Percentiles rank a stretch among this genome's conserved stretches.
These are phyloP conservation scores for Crotalus helleri DNA, from an alignment of 2,113 vertebrate genomes.

Conservation along the genomic window DNA sequence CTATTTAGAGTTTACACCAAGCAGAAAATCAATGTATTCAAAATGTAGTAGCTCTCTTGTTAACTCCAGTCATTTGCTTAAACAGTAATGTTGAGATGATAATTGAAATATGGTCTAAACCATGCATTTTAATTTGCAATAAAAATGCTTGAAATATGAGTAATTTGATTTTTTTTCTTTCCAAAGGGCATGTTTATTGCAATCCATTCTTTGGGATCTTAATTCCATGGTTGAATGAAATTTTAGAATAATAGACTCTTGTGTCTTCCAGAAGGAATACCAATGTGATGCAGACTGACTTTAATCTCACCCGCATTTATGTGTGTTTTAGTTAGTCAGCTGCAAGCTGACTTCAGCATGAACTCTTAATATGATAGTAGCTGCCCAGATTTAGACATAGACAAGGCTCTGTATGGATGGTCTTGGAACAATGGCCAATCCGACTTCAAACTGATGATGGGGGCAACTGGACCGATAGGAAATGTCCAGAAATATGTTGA, in stretches of 20 bases:
- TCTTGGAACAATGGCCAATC: neutral
- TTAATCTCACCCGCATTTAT: neutral
- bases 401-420: neutral
- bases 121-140: conserved; percentile 74
- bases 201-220: conserved; percentile 38
- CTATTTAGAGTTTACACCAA: conserved; percentile 79
- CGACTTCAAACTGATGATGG: neutral
- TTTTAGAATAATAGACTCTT: conserved; percentile 48
- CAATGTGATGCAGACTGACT: conserved; percentile 28
- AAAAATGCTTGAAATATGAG: conserved; percentile 69
- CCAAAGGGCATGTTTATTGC: conserved; percentile 60
- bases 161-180: conserved; percentile 59
- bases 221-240: conserved; percentile 41
- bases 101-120: conserved; percentile 77
- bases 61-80: conserved; percentile 78
- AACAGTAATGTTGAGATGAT: conserved; percentile 76
- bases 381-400: neutral
- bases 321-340: neutral
- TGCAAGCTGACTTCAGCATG: neutral
- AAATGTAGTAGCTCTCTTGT: conserved; percentile 76
- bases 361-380: too few species aligned
- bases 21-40: conserved; percentile 80
- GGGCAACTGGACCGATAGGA: neutral
- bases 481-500: neutral
- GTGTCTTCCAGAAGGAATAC: conserved; percentile 24